Conservation (phyloP, 1,140 invertebrate species). For the Drosophila kohkoa region DNA sequence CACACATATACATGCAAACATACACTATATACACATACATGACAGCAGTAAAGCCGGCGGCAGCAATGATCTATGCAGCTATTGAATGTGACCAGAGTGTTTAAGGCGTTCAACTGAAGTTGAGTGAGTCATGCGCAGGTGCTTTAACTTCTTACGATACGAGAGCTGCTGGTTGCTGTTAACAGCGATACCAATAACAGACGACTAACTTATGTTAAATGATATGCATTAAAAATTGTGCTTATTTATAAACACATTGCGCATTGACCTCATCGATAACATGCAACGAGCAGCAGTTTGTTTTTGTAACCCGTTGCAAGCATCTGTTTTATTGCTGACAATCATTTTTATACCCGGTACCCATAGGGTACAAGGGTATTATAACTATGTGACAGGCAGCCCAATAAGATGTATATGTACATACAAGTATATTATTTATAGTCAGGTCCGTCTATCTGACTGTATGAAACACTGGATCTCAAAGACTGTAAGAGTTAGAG, state of each 20-base stretch:
- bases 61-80: conserved; percentile 33
- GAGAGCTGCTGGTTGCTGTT: conserved; percentile 41
- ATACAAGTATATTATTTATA: too few species aligned
- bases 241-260: conserved; percentile 6
- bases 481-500: too few species aligned
- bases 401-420: too few species aligned
- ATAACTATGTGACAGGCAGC: too few species aligned
- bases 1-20: conserved; percentile 8
- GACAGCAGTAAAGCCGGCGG: conserved; percentile 26
- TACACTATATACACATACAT: conserved; percentile 1
- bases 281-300: not conserved
- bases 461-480: too few species aligned
- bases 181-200: conserved; percentile 20
- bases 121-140: conserved; percentile 52
- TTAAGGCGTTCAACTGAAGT: conserved; percentile 36
- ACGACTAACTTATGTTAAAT: not conserved
- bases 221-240: not conserved
- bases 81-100: conserved; percentile 50
- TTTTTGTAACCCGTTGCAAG: not conserved
- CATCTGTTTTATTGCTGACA: conserved; percentile 2
- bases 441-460: too few species aligned
- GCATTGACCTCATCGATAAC: not conserved
- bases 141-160: conserved; percentile 35
- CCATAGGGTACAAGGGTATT: too few species aligned
- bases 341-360: too few species aligned